Percentiles rank a stretch among this genome's conserved stretches.
These are phyloP conservation scores for Tarsius wallacei DNA, from an alignment of 2,797 vertebrate genomes.

Conservation along the genomic window DNA sequence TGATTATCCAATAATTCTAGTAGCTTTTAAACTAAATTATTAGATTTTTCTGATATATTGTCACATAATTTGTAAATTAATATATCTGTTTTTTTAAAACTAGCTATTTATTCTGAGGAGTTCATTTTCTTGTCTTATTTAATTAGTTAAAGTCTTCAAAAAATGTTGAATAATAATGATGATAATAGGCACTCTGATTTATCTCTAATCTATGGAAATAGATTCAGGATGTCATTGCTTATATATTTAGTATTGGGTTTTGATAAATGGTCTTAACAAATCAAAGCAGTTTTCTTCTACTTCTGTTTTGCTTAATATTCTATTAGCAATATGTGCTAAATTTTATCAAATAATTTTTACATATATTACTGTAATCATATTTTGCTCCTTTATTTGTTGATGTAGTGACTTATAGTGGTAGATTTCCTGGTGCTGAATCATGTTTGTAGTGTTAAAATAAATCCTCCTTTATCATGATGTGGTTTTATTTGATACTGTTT, in stretches of 20 bases:
- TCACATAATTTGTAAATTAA: constrained; percentile 50
- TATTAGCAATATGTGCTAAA: constrained; percentile 54
- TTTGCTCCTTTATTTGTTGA: constrained; percentile 58
- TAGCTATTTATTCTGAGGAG: not conserved
- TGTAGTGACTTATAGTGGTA: constrained; percentile 8
- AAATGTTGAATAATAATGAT: not conserved
- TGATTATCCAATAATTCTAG: constrained; percentile 38
- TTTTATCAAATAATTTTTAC: constrained; percentile 58
- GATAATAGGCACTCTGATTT: not conserved
- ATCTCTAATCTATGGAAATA: constrained; percentile 7
- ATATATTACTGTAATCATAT: constrained; percentile 35
- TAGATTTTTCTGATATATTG: constrained; percentile 30
- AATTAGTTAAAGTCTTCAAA: constrained; percentile 39
- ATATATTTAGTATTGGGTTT: constrained; percentile 39
- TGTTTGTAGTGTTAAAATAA: constrained; percentile 47
- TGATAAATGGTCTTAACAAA: constrained; percentile 53
- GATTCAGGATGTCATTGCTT: constrained; percentile 44
- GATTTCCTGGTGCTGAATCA: constrained; percentile 52
- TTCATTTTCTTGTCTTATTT: constrained; percentile 27
- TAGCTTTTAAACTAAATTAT: constrained; percentile 51
- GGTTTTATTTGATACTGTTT: constrained; percentile 52
- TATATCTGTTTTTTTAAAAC: not conserved
- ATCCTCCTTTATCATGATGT: not conserved
- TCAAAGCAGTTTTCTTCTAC: constrained; percentile 61
- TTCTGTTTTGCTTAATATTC: constrained; percentile 68